Evolutionary conservation across 2,888 invertebrate species (phyloP).

Genomic region (Aphelenchoides bicaudatus): DNA sequence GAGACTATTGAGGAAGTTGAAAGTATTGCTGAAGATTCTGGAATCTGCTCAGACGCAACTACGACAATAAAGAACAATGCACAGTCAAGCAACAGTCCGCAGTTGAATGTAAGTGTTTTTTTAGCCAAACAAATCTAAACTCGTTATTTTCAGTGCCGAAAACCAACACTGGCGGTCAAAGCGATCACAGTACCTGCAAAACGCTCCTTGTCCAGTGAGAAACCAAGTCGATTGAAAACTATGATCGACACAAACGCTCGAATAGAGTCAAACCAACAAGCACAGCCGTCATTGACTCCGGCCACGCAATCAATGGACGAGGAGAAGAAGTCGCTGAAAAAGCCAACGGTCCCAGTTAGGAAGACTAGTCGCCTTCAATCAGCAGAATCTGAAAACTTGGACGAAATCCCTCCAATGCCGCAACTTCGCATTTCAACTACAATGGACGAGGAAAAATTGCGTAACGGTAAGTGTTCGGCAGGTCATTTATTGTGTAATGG

Average conservation of each 20-base stretch:
- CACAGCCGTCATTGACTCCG: too few relatives aligned
- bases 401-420: neutral
- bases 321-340: neutral
- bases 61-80: too few relatives aligned
- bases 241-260: too few relatives aligned
- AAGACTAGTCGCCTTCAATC: neutral
- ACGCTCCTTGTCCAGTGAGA: neutral
- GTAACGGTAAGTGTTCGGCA: neutral
- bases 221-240: too few relatives aligned
- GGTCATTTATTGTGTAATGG: neutral
- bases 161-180: conserved; percentile 16
- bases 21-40: conserved; percentile 2
- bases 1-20: too few relatives aligned
- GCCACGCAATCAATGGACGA: neutral
- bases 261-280: too few relatives aligned
- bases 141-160: conserved; percentile 8
- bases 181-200: neutral
- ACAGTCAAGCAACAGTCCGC: neutral
- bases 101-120: neutral
- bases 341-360: conserved; percentile 5
- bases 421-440: neutral
- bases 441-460: neutral
- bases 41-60: conserved; percentile 16
- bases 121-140: too few relatives aligned
- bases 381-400: neutral